Conservation (phyloP, 2,888 invertebrate genomes). For the Nemapogon koenigi region DNA sequence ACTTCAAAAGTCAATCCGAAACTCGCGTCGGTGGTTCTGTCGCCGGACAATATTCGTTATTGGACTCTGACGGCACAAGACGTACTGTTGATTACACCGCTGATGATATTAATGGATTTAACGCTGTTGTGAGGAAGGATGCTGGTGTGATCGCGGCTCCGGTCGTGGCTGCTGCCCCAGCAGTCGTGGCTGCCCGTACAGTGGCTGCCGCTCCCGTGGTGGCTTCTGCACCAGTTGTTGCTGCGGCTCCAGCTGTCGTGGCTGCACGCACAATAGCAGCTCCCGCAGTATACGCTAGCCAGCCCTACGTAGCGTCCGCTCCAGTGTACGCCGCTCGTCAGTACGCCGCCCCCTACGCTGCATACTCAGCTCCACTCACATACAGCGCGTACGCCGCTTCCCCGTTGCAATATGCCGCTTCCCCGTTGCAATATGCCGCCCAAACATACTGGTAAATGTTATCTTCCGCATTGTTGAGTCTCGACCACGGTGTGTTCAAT, state of each 20-base stretch:
- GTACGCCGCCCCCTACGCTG: not conserved
- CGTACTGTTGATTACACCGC: slow-evolving; percentile 65
- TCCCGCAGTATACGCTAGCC: slow-evolving; percentile 11
- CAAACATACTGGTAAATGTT: no score
- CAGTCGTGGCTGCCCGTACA: slow-evolving; percentile 29
- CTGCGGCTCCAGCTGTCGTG: slow-evolving; percentile 8
- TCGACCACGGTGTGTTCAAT: no score
- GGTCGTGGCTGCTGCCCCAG: slow-evolving; percentile 31
- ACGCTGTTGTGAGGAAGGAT: slow-evolving; percentile 63
- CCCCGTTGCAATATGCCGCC: no score
- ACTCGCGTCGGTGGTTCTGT: slow-evolving; percentile 59
- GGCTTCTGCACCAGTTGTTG: slow-evolving; percentile 21
- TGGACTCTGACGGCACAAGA: slow-evolving; percentile 61
- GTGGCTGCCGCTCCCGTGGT: slow-evolving; percentile 20
- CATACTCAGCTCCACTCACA: slow-evolving; percentile 9
- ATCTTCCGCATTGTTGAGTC: no score
- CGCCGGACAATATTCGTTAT: slow-evolving; percentile 61
- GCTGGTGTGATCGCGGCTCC: slow-evolving; percentile 36
- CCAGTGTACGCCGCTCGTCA: slow-evolving; percentile 17
- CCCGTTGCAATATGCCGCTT: no score
- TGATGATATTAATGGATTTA: slow-evolving; percentile 63
- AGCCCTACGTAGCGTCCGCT: slow-evolving; percentile 12
- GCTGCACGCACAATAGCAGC: not conserved
- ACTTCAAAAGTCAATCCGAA: slow-evolving; percentile 64
- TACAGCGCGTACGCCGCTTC: slow-evolving; percentile 17